Evolutionary conservation across 1,140 invertebrate species (phyloP).

Genomic region (Chymomyza costata): DNA sequence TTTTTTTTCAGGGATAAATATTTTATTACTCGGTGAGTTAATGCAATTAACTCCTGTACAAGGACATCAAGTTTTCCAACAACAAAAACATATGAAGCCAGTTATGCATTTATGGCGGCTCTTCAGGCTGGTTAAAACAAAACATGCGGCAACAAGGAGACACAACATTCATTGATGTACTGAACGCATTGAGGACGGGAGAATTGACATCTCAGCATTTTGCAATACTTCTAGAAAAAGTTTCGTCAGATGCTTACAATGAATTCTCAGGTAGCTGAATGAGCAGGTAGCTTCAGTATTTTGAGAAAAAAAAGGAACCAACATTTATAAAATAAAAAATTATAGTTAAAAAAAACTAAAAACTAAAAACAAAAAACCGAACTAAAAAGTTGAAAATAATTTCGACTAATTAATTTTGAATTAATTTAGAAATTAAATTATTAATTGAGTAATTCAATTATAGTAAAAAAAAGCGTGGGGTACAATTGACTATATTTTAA

Average conservation of each 20-base stretch:
- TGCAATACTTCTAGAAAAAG: slow-evolving; percentile 21
- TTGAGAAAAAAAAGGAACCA: no score
- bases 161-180: slow-evolving; percentile 43
- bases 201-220: slow-evolving; percentile 32
- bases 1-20: no score
- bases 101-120: slow-evolving; percentile 64
- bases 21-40: no score
- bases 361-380: no score
- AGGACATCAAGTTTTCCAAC: slow-evolving; percentile 61
- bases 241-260: slow-evolving; percentile 18
- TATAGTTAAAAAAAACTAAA: no score
- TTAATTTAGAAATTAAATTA: no score
- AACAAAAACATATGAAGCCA: slow-evolving; percentile 50
- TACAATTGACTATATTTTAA: no score
- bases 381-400: no score
- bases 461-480: no score
- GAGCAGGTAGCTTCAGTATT: background rate
- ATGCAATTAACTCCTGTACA: slow-evolving; percentile 66
- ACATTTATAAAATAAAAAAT: no score
- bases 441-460: no score
- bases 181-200: slow-evolving; percentile 47
- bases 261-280: background rate
- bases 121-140: slow-evolving; percentile 61
- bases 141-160: slow-evolving; percentile 67
- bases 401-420: no score